Percentiles rank a stretch among this genome's conserved stretches.
These are phyloP conservation scores for Aphidius gifuensis DNA, from an alignment of 1,140 invertebrate genomes.

Conservation along the genomic window DNA sequence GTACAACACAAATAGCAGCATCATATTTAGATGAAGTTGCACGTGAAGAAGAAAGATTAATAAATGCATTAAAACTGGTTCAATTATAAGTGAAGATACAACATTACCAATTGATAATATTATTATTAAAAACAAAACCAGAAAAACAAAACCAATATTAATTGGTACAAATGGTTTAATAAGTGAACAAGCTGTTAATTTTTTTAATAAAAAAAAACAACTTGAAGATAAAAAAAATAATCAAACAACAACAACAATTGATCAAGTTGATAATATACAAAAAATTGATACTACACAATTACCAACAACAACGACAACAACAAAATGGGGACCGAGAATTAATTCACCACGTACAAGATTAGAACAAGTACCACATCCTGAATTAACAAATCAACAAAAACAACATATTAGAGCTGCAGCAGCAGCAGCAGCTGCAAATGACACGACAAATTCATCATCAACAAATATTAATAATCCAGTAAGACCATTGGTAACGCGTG, in stretches of 20 bases:
- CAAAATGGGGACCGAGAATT: conserved; percentile 48
- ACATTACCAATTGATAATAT: background rate
- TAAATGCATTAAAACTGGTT: conserved; percentile 73
- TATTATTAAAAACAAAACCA: conserved; percentile 35
- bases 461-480: conserved; percentile 59
- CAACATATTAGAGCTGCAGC: conserved; percentile 58
- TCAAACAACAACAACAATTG: conserved; percentile 22
- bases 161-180: conserved; percentile 12
- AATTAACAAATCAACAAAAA: conserved; percentile 64
- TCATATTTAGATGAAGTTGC: conserved; percentile 63
- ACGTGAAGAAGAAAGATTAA: conserved; percentile 73
- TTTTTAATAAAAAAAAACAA: conserved; percentile 54
- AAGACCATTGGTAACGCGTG: conserved; percentile 81
- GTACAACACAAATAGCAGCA: conserved; percentile 25
- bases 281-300: conserved; percentile 46
- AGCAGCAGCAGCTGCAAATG: conserved; percentile 42
- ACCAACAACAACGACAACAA: conserved; percentile 31
- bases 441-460: conserved; percentile 11
- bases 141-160: conserved; percentile 44
- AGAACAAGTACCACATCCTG: conserved; percentile 64
- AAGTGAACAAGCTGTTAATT: conserved; percentile 53
- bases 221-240: conserved; percentile 57
- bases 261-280: conserved; percentile 27
- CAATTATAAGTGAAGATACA: conserved; percentile 62
- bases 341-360: conserved; percentile 42